These are phyloP conservation scores for Dryobota labecula DNA, from an alignment of 2,888 invertebrate genomes.

Conservation along the genomic window DNA sequence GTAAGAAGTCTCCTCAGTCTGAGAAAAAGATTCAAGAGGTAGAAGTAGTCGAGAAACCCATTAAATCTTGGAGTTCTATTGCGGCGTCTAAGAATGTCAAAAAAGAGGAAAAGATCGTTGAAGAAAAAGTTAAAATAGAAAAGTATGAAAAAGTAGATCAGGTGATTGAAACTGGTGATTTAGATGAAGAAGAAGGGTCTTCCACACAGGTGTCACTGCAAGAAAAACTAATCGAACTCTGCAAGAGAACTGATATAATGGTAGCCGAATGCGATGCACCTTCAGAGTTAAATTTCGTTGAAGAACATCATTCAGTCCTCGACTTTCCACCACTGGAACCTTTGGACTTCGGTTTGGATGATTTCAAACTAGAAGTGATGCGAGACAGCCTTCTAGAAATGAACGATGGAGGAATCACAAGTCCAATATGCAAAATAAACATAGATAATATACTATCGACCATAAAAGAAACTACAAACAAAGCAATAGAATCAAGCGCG, in stretches of 20 bases:
- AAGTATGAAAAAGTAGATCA: constrained; percentile 59
- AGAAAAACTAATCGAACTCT: constrained; percentile 84
- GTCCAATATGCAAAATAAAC: constrained; percentile 87
- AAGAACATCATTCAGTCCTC: constrained; percentile 84
- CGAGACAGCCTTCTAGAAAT: constrained; percentile 84
- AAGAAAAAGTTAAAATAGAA: constrained; percentile 69
- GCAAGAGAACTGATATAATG: constrained; percentile 87
- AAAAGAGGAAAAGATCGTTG: constrained; percentile 55
- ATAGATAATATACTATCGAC: constrained; percentile 86
- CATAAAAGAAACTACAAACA: constrained; percentile 82
- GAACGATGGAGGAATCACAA: constrained; percentile 78
- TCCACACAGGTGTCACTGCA: constrained; percentile 78
- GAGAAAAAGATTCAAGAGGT: constrained; percentile 70
- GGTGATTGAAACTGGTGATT: constrained; percentile 52
- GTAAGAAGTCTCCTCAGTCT: constrained; percentile 82
- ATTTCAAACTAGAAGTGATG: constrained; percentile 87
- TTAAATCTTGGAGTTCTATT: constrained; percentile 90
- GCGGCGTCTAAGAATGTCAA: constrained; percentile 80
- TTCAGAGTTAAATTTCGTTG: constrained; percentile 84
- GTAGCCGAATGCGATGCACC: constrained; percentile 88
- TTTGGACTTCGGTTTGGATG: constrained; percentile 85
- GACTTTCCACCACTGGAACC: constrained; percentile 84
- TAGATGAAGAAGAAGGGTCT: constrained; percentile 70
- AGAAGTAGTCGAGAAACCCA: constrained; percentile 73
- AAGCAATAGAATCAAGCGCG: constrained; percentile 80